These are phyloP conservation scores for Falco naumanni DNA, from an alignment of 2,797 vertebrate species.

Conservation along the genomic window DNA sequence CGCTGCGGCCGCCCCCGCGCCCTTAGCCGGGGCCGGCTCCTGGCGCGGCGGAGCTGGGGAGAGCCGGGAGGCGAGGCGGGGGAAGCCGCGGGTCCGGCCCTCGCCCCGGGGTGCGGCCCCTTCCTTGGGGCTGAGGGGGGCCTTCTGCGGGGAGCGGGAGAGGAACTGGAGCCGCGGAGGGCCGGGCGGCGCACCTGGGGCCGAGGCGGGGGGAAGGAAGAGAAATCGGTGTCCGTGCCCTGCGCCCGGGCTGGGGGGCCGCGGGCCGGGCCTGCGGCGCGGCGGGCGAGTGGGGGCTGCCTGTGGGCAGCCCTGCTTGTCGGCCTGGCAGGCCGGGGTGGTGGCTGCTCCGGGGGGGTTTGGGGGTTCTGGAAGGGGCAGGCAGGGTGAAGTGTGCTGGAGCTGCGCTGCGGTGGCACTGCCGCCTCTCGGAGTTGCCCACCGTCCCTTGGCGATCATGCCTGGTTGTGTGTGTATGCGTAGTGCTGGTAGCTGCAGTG, in stretches of 20 bases:
- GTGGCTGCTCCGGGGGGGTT: not conserved
- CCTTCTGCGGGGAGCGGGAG: not conserved
- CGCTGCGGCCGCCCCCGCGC: not conserved
- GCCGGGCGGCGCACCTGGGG: not conserved
- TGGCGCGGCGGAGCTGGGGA: not conserved
- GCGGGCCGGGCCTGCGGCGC: fast-evolving
- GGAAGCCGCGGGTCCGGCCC: not conserved
- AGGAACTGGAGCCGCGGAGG: not conserved
- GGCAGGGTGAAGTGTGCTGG: fast-evolving
- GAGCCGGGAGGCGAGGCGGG: too few species aligned
- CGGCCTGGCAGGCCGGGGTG: not conserved
- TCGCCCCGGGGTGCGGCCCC: not conserved
- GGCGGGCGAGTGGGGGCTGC: not conserved
- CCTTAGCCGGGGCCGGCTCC: not conserved
- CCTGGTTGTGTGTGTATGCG: fast-evolving
- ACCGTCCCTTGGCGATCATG: fast-evolving
- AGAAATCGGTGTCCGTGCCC: too few species aligned
- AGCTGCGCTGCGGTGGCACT: not conserved
- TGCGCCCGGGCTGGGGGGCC: too few species aligned
- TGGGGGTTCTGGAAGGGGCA: not conserved
- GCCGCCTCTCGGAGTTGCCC: not conserved
- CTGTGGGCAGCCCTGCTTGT: not conserved
- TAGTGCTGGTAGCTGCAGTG: fast-evolving
- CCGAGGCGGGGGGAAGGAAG: not conserved
- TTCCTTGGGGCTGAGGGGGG: not conserved